Percentiles rank a stretch among this genome's conserved stretches.
Evolutionary conservation across 2,113 vertebrate genomes (phyloP).

Genomic region (Poeciliopsis occidentalis): DNA sequence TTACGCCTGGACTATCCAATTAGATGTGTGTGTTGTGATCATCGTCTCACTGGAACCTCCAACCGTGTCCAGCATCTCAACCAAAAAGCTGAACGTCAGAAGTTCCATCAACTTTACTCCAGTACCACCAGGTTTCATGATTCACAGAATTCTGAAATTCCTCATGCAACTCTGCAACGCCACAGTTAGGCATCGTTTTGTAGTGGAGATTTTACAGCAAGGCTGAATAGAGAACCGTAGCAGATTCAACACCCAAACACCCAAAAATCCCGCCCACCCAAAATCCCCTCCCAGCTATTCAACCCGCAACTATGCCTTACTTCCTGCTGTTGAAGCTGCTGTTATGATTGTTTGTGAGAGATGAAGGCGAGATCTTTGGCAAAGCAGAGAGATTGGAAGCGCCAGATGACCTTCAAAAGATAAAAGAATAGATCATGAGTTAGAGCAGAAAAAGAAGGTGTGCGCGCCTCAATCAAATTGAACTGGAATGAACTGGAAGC

Average conservation of each 20-base stretch:
- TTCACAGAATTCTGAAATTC: neutral
- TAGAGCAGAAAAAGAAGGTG: conserved; percentile 60
- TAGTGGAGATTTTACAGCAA: too few relatives aligned
- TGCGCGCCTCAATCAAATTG: conserved; percentile 42
- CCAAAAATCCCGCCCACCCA: conserved; percentile 12
- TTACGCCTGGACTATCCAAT: too few relatives aligned
- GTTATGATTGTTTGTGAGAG: conserved; percentile 99
- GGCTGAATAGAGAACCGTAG: too few relatives aligned
- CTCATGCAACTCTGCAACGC: too few relatives aligned
- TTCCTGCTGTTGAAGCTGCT: conserved; percentile 99
- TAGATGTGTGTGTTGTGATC: too few relatives aligned
- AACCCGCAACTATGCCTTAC: conserved; percentile 85
- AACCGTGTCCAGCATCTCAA: too few relatives aligned
- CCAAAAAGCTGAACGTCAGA: too few relatives aligned
- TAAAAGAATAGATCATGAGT: conserved; percentile 84
- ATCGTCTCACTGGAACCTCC: too few relatives aligned
- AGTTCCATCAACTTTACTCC: neutral
- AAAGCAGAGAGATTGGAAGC: conserved; percentile 99
- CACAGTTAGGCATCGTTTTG: too few relatives aligned
- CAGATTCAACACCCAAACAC: conserved; percentile 7
- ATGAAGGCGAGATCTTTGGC: conserved; percentile 99
- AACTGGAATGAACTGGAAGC: conserved; percentile 53
- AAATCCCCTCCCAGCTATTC: conserved; percentile 26
- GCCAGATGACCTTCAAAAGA: conserved; percentile 98
- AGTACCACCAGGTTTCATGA: neutral